Conservation (phyloP, 2,797 vertebrate genomes). For the Syncerus caffer region DNA sequence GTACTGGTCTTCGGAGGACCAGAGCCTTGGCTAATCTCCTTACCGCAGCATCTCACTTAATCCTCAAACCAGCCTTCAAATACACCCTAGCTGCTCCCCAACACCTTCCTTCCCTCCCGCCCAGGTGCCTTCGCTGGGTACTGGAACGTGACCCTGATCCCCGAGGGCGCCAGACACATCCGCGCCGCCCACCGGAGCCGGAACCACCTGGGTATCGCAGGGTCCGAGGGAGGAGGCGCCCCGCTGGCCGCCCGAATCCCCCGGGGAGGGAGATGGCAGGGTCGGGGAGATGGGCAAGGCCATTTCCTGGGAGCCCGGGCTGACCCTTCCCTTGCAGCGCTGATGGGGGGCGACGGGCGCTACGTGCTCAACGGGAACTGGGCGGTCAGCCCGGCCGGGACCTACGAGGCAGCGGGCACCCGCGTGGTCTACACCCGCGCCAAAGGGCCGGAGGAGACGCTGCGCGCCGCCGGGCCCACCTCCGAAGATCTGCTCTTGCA, state of each 20-base stretch:
- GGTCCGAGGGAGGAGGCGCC: background rate
- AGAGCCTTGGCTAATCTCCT: background rate
- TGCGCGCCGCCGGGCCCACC: slow-evolving; percentile 80
- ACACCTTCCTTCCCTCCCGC: background rate
- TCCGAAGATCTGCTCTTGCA: slow-evolving; percentile 74
- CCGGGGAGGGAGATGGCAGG: too few relatives aligned
- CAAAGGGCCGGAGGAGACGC: slow-evolving; percentile 73
- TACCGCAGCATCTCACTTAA: background rate
- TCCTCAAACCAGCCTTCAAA: background rate
- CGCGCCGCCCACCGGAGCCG: slow-evolving; percentile 83
- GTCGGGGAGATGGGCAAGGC: background rate
- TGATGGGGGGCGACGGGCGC: slow-evolving; percentile 75
- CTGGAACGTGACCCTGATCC: slow-evolving; percentile 85
- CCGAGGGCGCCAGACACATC: slow-evolving; percentile 83
- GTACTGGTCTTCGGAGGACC: background rate
- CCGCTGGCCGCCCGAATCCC: background rate
- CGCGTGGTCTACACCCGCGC: slow-evolving; percentile 75
- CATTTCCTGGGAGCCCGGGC: background rate
- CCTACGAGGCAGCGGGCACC: slow-evolving; percentile 80
- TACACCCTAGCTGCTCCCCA: background rate
- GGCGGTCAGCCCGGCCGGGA: slow-evolving; percentile 79
- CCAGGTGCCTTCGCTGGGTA: slow-evolving; percentile 80
- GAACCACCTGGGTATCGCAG: slow-evolving; percentile 82
- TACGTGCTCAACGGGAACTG: slow-evolving; percentile 84
- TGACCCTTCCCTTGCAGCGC: slow-evolving; percentile 70